Percentiles rank a stretch among this genome's conserved stretches.
Evolutionary conservation across 2,888 invertebrate genomes (phyloP).

Genomic region (Phorcus lineatus): DNA sequence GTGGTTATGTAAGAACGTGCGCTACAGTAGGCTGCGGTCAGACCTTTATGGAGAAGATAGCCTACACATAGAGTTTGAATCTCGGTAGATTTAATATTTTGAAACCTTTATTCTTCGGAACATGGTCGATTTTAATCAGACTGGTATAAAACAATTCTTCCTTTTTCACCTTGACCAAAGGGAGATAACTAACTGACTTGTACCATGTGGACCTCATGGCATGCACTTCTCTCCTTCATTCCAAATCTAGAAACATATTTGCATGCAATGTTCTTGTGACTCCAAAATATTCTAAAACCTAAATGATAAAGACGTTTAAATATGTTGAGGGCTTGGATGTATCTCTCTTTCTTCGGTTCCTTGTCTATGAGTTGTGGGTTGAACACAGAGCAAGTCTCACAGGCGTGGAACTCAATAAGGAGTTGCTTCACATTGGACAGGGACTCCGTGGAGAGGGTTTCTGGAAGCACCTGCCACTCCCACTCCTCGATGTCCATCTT

Average conservation of each 20-base stretch:
- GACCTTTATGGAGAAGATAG: too few species aligned
- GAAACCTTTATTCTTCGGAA: too few species aligned
- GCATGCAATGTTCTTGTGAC: constrained; percentile 60
- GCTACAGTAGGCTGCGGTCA: too few species aligned
- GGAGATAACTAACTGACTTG: constrained; percentile 13
- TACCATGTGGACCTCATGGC: constrained; percentile 50
- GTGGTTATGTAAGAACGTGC: too few species aligned
- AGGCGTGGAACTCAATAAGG: constrained; percentile 59
- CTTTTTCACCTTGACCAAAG: neutral
- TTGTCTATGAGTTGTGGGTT: constrained; percentile 42
- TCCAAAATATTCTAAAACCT: constrained; percentile 60
- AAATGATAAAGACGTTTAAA: constrained; percentile 54
- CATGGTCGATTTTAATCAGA: too few species aligned
- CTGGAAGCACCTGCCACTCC: constrained; percentile 59
- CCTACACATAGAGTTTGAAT: too few species aligned
- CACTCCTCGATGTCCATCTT: constrained; percentile 66
- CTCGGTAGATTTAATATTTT: too few species aligned
- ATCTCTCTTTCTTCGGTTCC: constrained; percentile 56
- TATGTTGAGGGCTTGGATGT: constrained; percentile 51
- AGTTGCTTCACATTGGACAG: constrained; percentile 52
- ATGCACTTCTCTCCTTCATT: constrained; percentile 50
- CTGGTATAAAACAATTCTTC: too few species aligned
- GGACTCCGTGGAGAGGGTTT: constrained; percentile 49
- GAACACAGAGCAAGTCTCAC: constrained; percentile 45
- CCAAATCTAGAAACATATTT: constrained; percentile 54